A percentile compares a stretch with the other conserved stretches of the same genome.
phyloP scores from a whole-genome alignment of 2,888 invertebrate genomes.

The Cistogaster globosa region DNA sequence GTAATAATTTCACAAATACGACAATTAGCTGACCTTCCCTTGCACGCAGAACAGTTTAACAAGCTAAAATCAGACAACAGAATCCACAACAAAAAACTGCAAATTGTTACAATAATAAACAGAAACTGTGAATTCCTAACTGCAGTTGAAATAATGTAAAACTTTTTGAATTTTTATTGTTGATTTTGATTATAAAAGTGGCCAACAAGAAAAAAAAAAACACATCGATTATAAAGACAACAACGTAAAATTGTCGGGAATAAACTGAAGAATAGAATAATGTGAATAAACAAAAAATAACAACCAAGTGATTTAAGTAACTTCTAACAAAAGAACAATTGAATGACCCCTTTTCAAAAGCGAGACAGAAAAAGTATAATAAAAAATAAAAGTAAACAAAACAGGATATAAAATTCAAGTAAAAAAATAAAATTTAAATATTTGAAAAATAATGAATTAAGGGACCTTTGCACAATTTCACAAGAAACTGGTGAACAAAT shows the following conservation, averaged over 20 bases:
- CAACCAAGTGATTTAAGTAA: conserved; percentile 68
- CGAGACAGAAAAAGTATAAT: conserved; percentile 1
- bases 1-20: neutral
- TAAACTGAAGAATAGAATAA: conserved; percentile 27
- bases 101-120: conserved; percentile 63
- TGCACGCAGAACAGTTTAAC: conserved; percentile 35
- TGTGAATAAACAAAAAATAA: conserved; percentile 47
- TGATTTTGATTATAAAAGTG: conserved; percentile 52
- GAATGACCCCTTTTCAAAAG: conserved; percentile 43
- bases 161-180: conserved; percentile 45
- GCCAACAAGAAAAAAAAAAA: conserved; percentile 58
- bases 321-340: conserved; percentile 64
- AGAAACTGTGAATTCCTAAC: conserved; percentile 40
- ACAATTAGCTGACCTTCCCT: neutral
- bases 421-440: conserved; percentile 45
- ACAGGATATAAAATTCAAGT: conserved; percentile 17
- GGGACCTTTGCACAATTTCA: conserved; percentile 54
- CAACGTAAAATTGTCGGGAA: conserved; percentile 65
- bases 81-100: conserved; percentile 37
- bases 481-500: conserved; percentile 36
- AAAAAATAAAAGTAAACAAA: neutral
- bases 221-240: conserved; percentile 66
- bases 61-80: conserved; percentile 38
- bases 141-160: conserved; percentile 51
- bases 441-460: conserved; percentile 57